These are phyloP conservation scores for Ceyx margarethae DNA, from an alignment of 2,113 vertebrate species.

Conservation along the genomic window DNA sequence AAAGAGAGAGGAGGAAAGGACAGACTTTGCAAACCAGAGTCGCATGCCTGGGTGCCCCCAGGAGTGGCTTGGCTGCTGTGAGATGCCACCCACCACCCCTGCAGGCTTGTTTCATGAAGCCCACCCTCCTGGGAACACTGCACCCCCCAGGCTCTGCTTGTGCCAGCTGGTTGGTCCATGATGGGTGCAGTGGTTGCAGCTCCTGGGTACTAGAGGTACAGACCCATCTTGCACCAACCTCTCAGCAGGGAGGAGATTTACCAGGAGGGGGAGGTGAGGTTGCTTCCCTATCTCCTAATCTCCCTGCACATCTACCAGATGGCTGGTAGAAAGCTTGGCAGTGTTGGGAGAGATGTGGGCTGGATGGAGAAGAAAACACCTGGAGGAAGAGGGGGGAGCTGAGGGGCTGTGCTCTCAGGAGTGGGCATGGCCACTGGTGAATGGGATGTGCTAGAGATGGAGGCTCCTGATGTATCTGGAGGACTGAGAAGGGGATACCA, in stretches of 20 bases:
- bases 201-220: background rate
- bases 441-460: background rate
- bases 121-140: background rate
- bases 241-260: background rate
- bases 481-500: background rate
- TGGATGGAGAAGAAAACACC: background rate
- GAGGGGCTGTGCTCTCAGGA: background rate
- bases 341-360: background rate
- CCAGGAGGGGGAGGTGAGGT: background rate
- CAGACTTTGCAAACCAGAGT: constrained; percentile 24
- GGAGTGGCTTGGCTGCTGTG: background rate
- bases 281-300: background rate
- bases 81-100: background rate
- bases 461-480: no score
- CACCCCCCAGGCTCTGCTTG: background rate
- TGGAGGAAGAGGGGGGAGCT: background rate
- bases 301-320: background rate
- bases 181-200: background rate
- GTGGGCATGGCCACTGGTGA: background rate
- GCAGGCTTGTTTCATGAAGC: background rate
- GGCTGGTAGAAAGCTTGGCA: background rate
- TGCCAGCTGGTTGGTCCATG: background rate
- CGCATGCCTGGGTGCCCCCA: background rate
- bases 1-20: background rate
- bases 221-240: background rate